phyloP scores from a whole-genome alignment of 2,113 vertebrate genomes.

The Hydrochoerus hydrochaeris region DNA sequence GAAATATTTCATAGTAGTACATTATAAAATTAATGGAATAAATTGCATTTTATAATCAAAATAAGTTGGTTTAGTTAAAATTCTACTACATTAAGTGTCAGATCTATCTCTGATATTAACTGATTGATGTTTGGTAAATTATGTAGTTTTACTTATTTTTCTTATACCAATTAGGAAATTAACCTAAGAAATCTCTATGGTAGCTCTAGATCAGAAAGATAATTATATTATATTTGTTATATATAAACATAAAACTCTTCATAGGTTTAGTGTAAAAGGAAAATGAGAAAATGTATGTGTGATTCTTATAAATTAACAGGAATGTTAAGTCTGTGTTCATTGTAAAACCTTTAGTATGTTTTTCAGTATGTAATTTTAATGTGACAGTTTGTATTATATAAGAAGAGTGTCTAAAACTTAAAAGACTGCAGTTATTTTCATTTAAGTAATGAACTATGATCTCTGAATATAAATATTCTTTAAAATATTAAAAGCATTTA shows the following conservation, averaged over 20 bases:
- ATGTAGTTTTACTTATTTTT: slow-evolving; percentile 37
- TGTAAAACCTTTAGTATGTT: slow-evolving; percentile 48
- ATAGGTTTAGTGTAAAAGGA: background rate
- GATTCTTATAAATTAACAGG: slow-evolving; percentile 36
- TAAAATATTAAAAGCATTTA: background rate
- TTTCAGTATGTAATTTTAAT: slow-evolving; percentile 59
- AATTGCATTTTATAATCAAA: background rate
- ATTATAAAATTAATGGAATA: background rate
- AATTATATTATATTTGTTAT: background rate
- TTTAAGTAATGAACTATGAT: slow-evolving; percentile 28
- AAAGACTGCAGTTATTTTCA: slow-evolving; percentile 32
- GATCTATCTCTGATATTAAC: background rate
- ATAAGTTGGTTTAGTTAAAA: background rate
- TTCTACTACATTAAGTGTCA: background rate
- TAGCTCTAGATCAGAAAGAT: slow-evolving; percentile 31
- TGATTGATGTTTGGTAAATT: background rate
- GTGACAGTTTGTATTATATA: background rate
- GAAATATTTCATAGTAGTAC: background rate
- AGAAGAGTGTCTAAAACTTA: slow-evolving; percentile 51
- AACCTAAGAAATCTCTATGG: background rate
- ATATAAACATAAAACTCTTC: background rate
- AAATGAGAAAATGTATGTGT: background rate
- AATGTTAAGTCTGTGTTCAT: background rate
- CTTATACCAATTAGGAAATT: background rate
- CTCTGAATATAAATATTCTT: slow-evolving; percentile 68